phyloP scores from a whole-genome alignment of 2,888 invertebrate species.

The Dynastes hyllus region DNA sequence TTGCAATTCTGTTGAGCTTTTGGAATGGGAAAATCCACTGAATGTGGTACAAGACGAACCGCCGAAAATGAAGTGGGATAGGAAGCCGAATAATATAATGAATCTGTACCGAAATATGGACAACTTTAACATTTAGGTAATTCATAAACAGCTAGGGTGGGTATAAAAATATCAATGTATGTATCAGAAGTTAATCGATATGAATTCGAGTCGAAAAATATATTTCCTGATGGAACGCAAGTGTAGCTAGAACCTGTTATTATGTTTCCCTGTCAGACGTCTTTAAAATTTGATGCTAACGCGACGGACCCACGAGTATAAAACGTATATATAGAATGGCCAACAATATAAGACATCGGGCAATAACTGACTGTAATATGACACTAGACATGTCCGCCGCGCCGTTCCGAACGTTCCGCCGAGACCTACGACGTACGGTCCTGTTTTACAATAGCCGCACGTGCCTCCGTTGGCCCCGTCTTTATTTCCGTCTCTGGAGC shows the following conservation, averaged over 20 bases:
- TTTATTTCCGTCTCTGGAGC: conserved; percentile 66
- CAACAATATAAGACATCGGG: conserved; percentile 65
- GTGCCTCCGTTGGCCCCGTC: conserved; percentile 62
- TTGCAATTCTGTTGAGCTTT: too few species aligned
- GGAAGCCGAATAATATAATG: too few species aligned
- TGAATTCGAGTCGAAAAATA: background rate
- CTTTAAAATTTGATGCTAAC: conserved; percentile 55
- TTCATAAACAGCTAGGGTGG: too few species aligned
- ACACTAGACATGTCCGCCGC: conserved; percentile 68
- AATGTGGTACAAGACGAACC: too few species aligned
- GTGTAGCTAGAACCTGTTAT: conserved; percentile 10
- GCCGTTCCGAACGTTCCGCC: conserved; percentile 57
- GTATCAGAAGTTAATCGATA: background rate
- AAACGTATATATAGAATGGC: conserved; percentile 60
- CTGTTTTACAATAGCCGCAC: conserved; percentile 66
- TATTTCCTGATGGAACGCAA: background rate
- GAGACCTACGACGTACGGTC: conserved; percentile 50
- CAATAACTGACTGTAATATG: conserved; percentile 70
- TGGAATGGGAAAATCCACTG: too few species aligned
- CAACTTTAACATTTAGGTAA: too few species aligned
- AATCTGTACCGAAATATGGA: too few species aligned
- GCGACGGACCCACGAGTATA: conserved; percentile 53
- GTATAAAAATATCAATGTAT: background rate
- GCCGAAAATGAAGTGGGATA: too few species aligned
- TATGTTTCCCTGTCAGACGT: conserved; percentile 49